Evolutionary conservation across 2,888 invertebrate species (phyloP).

Genomic region (Marasmarcha lunaedactyla): DNA sequence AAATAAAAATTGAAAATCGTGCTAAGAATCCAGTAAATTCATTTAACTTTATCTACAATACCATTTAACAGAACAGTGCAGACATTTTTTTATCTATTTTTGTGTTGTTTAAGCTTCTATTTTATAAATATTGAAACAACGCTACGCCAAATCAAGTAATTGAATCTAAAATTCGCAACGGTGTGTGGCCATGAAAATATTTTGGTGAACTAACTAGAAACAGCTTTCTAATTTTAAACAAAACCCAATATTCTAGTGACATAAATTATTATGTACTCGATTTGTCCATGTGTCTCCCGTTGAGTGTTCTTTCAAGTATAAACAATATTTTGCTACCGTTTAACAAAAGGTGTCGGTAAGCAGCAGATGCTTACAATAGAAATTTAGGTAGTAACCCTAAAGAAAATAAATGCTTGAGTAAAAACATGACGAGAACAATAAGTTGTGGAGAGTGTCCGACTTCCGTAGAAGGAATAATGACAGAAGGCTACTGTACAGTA

Average conservation of each 20-base stretch:
- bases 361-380: constrained; percentile 50
- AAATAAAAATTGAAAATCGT: too few species aligned
- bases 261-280: constrained; percentile 49
- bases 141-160: too few species aligned
- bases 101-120: too few species aligned
- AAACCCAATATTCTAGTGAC: constrained; percentile 50
- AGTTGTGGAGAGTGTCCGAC: constrained; percentile 31
- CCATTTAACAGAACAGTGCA: too few species aligned
- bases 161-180: constrained; percentile 27
- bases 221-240: constrained; percentile 48
- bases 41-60: too few species aligned
- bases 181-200: constrained; percentile 30
- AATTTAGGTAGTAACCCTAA: constrained; percentile 42
- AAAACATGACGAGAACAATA: constrained; percentile 44
- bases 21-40: too few species aligned
- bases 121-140: constrained; percentile 33
- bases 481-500: constrained; percentile 34
- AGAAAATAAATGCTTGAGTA: constrained; percentile 49
- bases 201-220: constrained; percentile 15
- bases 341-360: constrained; percentile 39
- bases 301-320: constrained; percentile 49
- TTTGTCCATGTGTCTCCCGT: constrained; percentile 55
- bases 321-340: constrained; percentile 66
- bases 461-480: constrained; percentile 49
- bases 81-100: too few species aligned